These are phyloP conservation scores for Hydrochoerus hydrochaeris DNA, from an alignment of 2,113 vertebrate species.

Conservation along the genomic window DNA sequence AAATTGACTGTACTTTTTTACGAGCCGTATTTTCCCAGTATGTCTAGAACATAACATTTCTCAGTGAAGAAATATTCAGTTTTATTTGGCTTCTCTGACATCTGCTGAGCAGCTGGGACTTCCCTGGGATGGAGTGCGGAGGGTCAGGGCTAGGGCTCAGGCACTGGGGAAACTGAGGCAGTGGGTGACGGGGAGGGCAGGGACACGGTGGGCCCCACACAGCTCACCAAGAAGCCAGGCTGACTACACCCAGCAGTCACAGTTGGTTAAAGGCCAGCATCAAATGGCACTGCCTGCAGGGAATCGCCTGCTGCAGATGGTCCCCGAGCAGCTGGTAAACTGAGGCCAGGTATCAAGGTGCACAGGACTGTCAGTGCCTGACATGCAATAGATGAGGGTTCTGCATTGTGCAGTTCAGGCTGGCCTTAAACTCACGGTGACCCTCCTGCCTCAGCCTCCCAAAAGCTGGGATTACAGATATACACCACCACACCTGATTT, in stretches of 20 bases:
- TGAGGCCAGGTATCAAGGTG: not conserved
- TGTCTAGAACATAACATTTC: not conserved
- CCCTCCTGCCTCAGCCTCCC: too few relatives aligned
- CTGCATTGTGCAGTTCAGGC: too few relatives aligned
- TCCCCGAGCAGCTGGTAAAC: not conserved
- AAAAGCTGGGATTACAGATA: too few relatives aligned
- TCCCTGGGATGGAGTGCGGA: not conserved
- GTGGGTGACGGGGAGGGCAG: not conserved
- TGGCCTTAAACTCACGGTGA: too few relatives aligned
- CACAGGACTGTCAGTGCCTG: not conserved
- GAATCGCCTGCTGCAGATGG: not conserved
- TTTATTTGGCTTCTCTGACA: not conserved
- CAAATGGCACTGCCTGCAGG: not conserved
- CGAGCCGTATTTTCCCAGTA: not conserved
- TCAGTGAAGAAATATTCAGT: slow-evolving; percentile 2
- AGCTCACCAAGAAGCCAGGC: not conserved
- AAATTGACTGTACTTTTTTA: not conserved
- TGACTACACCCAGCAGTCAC: not conserved
- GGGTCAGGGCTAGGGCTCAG: not conserved
- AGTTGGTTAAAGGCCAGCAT: not conserved
- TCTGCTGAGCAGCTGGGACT: not conserved
- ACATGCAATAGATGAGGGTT: not conserved
- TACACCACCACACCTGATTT: too few relatives aligned
- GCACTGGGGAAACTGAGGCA: not conserved
- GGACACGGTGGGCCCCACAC: too few relatives aligned